Percentiles rank a stretch among this genome's conserved stretches.
Evolutionary conservation across 2,113 vertebrate species (phyloP).

Genomic region (Sturnira hondurensis): DNA sequence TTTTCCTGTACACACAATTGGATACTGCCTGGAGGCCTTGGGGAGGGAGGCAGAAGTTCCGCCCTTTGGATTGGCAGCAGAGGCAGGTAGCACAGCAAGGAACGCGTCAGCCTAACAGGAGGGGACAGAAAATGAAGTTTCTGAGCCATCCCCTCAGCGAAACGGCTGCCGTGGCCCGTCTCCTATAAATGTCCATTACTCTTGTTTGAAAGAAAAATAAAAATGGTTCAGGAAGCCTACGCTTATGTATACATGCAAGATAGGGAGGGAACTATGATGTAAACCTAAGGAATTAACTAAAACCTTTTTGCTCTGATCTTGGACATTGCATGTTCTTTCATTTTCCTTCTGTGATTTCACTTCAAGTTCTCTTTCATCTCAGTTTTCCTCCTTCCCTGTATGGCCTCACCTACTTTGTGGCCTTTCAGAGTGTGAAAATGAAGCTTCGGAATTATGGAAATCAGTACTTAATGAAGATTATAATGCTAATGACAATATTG

Average conservation of each 20-base stretch:
- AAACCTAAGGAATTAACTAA: conserved; percentile 26
- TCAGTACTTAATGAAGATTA: conserved; percentile 1
- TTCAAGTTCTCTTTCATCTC: neutral
- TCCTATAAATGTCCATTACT: neutral
- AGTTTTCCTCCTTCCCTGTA: neutral
- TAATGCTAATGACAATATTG: neutral
- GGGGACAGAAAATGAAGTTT: conserved; percentile 43
- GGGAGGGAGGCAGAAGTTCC: conserved; percentile 45
- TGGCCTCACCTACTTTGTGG: neutral
- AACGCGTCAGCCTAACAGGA: conserved; percentile 42
- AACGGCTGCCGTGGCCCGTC: neutral
- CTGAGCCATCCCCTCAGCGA: conserved; percentile 18
- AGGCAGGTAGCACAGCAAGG: conserved; percentile 40
- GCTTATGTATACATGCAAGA: neutral
- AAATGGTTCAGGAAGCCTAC: conserved; percentile 24
- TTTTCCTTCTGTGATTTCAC: neutral
- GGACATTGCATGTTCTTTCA: neutral
- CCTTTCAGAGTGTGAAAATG: conserved; percentile 44
- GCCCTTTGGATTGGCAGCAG: conserved; percentile 41
- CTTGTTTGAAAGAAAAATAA: conserved; percentile 18
- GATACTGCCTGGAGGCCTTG: conserved; percentile 42
- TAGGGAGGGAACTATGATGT: neutral
- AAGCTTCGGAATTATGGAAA: conserved; percentile 53
- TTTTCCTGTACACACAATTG: neutral
- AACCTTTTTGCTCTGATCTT: conserved; percentile 10